A percentile compares a stretch with the other conserved stretches of the same genome.
These are phyloP conservation scores for Hemibagrus guttatus DNA, from an alignment of 2,797 vertebrate genomes.

Conservation along the genomic window DNA sequence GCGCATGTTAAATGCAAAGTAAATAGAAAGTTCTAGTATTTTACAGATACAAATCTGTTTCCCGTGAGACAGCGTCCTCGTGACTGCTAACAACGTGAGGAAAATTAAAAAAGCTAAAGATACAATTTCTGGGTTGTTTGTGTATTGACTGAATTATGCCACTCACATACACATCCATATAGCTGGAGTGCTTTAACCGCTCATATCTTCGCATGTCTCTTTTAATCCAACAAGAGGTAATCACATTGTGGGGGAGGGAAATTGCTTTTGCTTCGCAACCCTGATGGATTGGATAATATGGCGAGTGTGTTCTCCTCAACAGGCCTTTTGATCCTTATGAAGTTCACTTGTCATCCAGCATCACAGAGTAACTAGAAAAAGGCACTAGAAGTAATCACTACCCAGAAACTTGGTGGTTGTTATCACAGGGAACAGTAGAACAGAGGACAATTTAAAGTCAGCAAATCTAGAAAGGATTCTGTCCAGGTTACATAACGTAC, in stretches of 20 bases:
- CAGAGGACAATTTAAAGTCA: not conserved
- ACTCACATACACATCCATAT: not conserved
- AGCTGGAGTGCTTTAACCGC: conserved; percentile 9
- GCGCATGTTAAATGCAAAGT: not conserved
- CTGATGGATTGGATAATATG: conserved; percentile 51
- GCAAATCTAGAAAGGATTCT: not conserved
- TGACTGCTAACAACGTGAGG: not conserved
- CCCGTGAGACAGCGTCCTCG: not conserved
- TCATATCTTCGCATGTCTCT: conserved; percentile 1
- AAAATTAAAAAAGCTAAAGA: not conserved
- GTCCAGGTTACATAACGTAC: conserved; percentile 2
- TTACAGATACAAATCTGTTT: not conserved
- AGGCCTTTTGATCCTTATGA: conserved; percentile 43
- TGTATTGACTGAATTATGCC: not conserved
- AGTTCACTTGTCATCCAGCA: conserved; percentile 38
- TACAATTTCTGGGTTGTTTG: not conserved
- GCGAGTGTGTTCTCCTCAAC: conserved; percentile 37
- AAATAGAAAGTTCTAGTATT: not conserved
- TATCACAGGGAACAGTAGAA: not conserved
- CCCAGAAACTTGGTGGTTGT: not conserved
- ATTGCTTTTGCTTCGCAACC: conserved; percentile 51
- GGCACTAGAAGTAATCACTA: not conserved
- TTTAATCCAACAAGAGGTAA: conserved; percentile 43
- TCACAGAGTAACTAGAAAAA: conserved; percentile 25
- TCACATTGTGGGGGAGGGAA: conserved; percentile 44